Conservation (phyloP, 2,113 vertebrate genomes). For the Daubentonia madagascariensis region DNA sequence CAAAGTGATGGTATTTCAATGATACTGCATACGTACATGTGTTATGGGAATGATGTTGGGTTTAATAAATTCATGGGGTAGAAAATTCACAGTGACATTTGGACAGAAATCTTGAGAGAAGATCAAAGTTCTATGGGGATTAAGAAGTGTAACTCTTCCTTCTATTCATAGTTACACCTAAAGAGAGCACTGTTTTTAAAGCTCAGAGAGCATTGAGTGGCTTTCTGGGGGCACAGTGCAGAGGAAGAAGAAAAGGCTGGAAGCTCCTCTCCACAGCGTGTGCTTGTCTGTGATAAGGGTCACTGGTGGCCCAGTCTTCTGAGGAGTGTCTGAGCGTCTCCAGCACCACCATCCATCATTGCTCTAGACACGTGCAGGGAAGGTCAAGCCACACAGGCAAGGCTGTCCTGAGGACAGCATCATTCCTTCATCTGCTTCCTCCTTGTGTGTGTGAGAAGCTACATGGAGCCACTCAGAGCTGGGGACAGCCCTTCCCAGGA, state of each 20-base stretch:
- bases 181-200: too few relatives aligned
- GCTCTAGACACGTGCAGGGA: accelerated
- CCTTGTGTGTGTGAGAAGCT: background rate
- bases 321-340: background rate
- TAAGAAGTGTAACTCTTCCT: background rate
- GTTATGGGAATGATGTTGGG: background rate
- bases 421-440: background rate
- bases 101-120: background rate
- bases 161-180: too few relatives aligned
- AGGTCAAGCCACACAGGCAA: background rate
- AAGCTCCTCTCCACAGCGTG: accelerated
- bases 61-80: background rate
- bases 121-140: background rate
- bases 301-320: background rate
- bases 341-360: accelerated
- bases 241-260: too few relatives aligned
- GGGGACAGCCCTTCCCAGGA: background rate
- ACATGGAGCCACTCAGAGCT: background rate
- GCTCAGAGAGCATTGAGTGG: accelerated
- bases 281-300: accelerated
- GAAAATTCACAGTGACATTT: background rate
- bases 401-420: background rate
- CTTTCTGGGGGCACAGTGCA: background rate
- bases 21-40: accelerated
- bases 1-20: background rate